Base-by-base conservation (phyloP, 2,888 invertebrate species). In the Incurvaria masculella region DNA sequence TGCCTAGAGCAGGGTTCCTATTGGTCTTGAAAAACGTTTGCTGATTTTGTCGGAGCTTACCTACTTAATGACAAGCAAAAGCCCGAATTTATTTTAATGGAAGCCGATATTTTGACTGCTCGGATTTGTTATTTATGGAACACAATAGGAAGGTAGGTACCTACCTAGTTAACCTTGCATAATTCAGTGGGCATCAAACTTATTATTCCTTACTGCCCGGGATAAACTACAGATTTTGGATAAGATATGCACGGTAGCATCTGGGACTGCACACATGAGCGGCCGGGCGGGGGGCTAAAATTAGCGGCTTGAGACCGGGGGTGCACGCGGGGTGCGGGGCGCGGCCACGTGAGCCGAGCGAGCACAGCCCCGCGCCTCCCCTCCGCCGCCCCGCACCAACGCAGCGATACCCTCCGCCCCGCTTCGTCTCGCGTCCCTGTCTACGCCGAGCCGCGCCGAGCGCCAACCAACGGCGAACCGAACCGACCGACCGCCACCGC, bases 281-380 rank as follows among this genome's bases (percentile, higher is more conserved):
- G 59, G 66, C 78, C 75, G 72, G 78, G 81, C 68, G 72, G 79
- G 72, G 79, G 79, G 72, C 79, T 80, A 76, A 79, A 80, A 70
- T 80, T 82, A 79, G 81, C 81, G 67, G 63, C 69, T 73, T 73
- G 65, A 69, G 72, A 75, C 76, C 78, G 52, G 52, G 47, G 50
- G 49, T 50, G 51, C 48, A 26, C 21, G 47, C 27, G 40, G 51
- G 44, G 49, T 55, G 54, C 52, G 14, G 33, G 4, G 23, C 14
- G 33, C 33, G 33, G 33, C 56, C 59, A 53, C 61, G 61, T 51
- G 48, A 46, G 17, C 55, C 56, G 47, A 60, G 61, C 52, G 62
- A 62, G 51, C 63, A 61, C 56, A 57, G 33, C 46, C 45, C 33
- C 46, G 45, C 43, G 46, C 49, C 41, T 41, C 45, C 27, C 48